phyloP scores from a whole-genome alignment of 2,888 invertebrate species.

The Neria commutata region DNA sequence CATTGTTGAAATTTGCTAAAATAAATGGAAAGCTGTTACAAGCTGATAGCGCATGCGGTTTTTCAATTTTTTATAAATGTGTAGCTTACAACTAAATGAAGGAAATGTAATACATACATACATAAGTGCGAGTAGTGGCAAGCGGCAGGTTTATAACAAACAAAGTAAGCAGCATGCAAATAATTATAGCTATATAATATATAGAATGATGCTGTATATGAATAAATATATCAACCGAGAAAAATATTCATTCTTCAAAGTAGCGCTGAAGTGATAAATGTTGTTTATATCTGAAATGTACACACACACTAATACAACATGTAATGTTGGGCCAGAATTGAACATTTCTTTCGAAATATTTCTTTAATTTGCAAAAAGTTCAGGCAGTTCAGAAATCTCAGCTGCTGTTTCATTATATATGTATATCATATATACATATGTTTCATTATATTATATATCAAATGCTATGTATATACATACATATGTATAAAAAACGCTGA shows the following conservation, averaged over 20 bases:
- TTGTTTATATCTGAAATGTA: too few relatives aligned
- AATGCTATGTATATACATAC: too few relatives aligned
- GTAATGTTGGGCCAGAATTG: too few relatives aligned
- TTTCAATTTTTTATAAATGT: not conserved
- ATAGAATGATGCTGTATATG: conserved; percentile 1
- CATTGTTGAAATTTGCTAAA: too few relatives aligned
- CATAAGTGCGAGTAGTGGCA: not conserved
- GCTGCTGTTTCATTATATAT: too few relatives aligned
- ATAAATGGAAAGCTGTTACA: not conserved
- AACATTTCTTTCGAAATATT: too few relatives aligned
- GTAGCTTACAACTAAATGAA: conserved; percentile 5
- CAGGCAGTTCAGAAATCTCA: too few relatives aligned
- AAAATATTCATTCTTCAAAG: conserved; percentile 51
- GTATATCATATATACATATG: too few relatives aligned
- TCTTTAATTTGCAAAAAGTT: too few relatives aligned
- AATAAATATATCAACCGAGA: conserved; percentile 19
- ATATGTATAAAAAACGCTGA: too few relatives aligned
- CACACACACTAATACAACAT: too few relatives aligned
- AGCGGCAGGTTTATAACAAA: not conserved
- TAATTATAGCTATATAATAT: not conserved
- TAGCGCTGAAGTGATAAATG: conserved; percentile 49
- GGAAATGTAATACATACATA: not conserved
- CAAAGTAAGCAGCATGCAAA: not conserved
- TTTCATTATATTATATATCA: too few relatives aligned
- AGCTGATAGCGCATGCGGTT: not conserved